Conservation (phyloP, 2,888 invertebrate genomes). For the Panopea generosa region DNA sequence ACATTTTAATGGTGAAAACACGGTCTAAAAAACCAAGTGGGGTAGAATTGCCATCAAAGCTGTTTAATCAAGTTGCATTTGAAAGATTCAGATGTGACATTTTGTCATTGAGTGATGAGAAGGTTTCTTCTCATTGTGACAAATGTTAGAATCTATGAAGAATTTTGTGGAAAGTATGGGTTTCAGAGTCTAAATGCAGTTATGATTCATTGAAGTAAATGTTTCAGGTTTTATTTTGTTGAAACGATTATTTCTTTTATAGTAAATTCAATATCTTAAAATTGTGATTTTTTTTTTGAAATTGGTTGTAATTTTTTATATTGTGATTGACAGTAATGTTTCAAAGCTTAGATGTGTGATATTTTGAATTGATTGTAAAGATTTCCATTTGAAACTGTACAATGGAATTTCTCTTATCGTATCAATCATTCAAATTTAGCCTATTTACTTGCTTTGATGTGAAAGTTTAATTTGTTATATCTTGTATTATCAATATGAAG, state of each 20-base stretch:
- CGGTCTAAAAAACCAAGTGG: constrained; percentile 66
- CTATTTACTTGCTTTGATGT: constrained; percentile 36
- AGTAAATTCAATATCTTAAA: too few relatives aligned
- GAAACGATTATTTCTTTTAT: too few relatives aligned
- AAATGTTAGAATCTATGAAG: constrained; percentile 17
- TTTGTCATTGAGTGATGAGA: constrained; percentile 55
- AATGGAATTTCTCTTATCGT: constrained; percentile 37
- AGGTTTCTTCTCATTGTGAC: constrained; percentile 20
- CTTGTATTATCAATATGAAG: constrained; percentile 23
- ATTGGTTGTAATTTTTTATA: too few relatives aligned
- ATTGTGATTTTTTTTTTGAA: too few relatives aligned
- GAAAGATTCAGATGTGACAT: constrained; percentile 56
- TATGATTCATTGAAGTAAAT: too few relatives aligned
- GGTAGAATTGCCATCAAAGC: constrained; percentile 55
- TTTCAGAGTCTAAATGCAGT: background rate
- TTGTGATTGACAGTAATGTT: too few relatives aligned
- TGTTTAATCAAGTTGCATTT: constrained; percentile 58
- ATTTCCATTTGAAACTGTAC: background rate
- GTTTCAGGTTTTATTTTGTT: too few relatives aligned
- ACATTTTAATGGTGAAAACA: constrained; percentile 76
- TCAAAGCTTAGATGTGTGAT: too few relatives aligned
- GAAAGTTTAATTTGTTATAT: constrained; percentile 37
- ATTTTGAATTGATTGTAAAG: too few relatives aligned
- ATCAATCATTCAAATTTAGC: constrained; percentile 32
- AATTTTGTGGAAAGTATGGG: constrained; percentile 6